These are phyloP conservation scores for Leptinotarsa tumamoca DNA, from an alignment of 2,888 invertebrate species.

Conservation along the genomic window DNA sequence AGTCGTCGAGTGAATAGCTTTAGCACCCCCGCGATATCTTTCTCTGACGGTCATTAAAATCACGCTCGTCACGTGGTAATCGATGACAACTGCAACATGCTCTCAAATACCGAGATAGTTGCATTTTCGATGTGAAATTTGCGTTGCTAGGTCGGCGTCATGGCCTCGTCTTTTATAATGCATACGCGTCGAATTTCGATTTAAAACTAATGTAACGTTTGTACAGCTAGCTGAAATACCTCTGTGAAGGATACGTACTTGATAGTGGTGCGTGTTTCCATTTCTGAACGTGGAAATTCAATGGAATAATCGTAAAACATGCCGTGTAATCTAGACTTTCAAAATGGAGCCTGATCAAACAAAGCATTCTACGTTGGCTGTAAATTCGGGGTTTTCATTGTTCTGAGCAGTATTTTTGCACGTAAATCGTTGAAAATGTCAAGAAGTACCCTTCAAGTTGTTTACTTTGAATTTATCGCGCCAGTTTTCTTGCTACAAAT, in stretches of 20 bases:
- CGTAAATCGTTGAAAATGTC: slow-evolving; percentile 34
- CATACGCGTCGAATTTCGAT: slow-evolving; percentile 36
- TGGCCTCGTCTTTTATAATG: slow-evolving; percentile 55
- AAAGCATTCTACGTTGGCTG: slow-evolving; percentile 59
- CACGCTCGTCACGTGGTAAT: slow-evolving; percentile 78
- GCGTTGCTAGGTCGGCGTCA: slow-evolving; percentile 57
- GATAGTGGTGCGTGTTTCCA: slow-evolving; percentile 31
- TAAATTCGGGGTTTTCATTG: slow-evolving; percentile 45
- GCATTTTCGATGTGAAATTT: slow-evolving; percentile 69
- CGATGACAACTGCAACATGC: slow-evolving; percentile 71
- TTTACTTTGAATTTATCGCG: slow-evolving; percentile 58
- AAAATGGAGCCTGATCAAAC: slow-evolving; percentile 74
- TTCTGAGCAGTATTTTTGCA: slow-evolving; percentile 38
- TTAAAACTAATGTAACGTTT: slow-evolving; percentile 19
- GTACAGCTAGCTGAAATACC: slow-evolving; percentile 14
- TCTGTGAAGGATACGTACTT: slow-evolving; percentile 17
- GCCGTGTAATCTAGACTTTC: slow-evolving; percentile 66
- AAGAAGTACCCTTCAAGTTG: slow-evolving; percentile 47
- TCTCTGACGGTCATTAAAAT: slow-evolving; percentile 75
- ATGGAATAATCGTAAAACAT: slow-evolving; percentile 41
- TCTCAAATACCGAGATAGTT: slow-evolving; percentile 52
- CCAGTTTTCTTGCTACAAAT: slow-evolving; percentile 56
- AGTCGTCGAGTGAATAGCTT: slow-evolving; percentile 56
- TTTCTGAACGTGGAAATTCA: slow-evolving; percentile 25
- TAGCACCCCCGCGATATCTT: slow-evolving; percentile 71